Evolutionary conservation across 1,140 invertebrate genomes (phyloP).

Genomic region (Sweltsa coloradensis): DNA sequence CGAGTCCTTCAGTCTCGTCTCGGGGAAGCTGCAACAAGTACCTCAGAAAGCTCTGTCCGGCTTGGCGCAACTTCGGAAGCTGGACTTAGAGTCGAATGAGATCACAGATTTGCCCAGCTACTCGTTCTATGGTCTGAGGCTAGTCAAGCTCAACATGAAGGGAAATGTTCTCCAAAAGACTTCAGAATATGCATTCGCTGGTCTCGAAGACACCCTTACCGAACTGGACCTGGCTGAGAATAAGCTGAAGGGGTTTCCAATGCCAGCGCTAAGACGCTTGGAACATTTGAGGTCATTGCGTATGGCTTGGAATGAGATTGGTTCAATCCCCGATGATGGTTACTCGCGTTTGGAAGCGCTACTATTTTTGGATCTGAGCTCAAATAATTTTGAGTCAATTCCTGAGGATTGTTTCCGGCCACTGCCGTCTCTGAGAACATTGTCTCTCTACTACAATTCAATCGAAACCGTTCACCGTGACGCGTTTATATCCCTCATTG

Average conservation of each 20-base stretch:
- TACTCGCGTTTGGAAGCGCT: slow-evolving; percentile 57
- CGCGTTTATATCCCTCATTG: slow-evolving; percentile 55
- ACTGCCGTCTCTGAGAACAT: slow-evolving; percentile 61
- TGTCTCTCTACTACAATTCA: slow-evolving; percentile 73
- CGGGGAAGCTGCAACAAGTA: slow-evolving; percentile 63
- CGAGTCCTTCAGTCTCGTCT: slow-evolving; percentile 67
- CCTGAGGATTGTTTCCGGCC: slow-evolving; percentile 61
- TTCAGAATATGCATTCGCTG: slow-evolving; percentile 72
- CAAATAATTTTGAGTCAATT: slow-evolving; percentile 68
- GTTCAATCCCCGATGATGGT: slow-evolving; percentile 52
- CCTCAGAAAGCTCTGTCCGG: slow-evolving; percentile 68
- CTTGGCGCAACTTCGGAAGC: slow-evolving; percentile 52
- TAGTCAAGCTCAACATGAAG: slow-evolving; percentile 74
- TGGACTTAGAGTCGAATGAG: slow-evolving; percentile 78
- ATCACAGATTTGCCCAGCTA: slow-evolving; percentile 73
- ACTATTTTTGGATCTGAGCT: slow-evolving; percentile 69
- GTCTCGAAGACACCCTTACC: slow-evolving; percentile 62
- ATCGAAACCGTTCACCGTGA: slow-evolving; percentile 64
- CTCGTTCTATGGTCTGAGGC: slow-evolving; percentile 68
- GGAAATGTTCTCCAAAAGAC: slow-evolving; percentile 65
- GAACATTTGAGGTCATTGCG: slow-evolving; percentile 57
- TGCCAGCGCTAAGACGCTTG: slow-evolving; percentile 60
- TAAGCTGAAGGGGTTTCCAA: slow-evolving; percentile 66
- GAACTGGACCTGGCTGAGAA: slow-evolving; percentile 81
- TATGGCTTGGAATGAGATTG: slow-evolving; percentile 74